Percentiles rank a stretch among this genome's conserved stretches.
phyloP scores from a whole-genome alignment of 2,113 vertebrate genomes.

The Notothenia coriiceps region DNA sequence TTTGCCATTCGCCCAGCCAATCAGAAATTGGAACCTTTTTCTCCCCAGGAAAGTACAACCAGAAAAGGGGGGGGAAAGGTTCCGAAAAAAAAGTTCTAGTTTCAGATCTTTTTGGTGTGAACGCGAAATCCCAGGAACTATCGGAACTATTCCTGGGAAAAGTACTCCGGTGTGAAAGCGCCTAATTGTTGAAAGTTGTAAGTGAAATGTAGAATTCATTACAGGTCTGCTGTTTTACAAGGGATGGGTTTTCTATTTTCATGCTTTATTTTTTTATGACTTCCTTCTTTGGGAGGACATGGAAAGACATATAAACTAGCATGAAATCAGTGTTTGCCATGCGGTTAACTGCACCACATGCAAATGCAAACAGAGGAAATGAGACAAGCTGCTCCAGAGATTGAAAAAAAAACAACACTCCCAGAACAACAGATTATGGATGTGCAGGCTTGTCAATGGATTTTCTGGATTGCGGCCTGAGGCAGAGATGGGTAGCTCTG shows the following conservation, averaged over 20 bases:
- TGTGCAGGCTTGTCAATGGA: constrained; percentile 60
- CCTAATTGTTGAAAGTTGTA: not conserved
- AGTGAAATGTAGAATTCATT: not conserved
- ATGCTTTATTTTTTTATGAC: not conserved
- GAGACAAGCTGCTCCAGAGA: constrained; percentile 33
- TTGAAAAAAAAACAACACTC: constrained; percentile 48
- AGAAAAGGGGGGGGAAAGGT: no score
- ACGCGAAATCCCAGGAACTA: no score
- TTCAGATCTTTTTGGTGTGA: no score
- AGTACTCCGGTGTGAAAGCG: no score
- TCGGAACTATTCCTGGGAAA: no score
- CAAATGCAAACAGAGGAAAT: constrained; percentile 54
- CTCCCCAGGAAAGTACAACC: no score
- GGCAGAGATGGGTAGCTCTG: constrained; percentile 58
- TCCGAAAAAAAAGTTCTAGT: no score
- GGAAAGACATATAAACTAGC: not conserved
- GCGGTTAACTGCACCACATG: constrained; percentile 24
- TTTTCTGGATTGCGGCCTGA: constrained; percentile 62
- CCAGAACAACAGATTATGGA: constrained; percentile 73
- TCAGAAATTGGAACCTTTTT: no score
- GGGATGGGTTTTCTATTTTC: not conserved
- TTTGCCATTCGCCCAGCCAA: no score
- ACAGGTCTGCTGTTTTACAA: not conserved
- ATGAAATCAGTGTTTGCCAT: constrained; percentile 1
- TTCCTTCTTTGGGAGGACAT: not conserved